Evolutionary conservation across 1,140 invertebrate genomes (phyloP).

Genomic region (Amyelois transitella): DNA sequence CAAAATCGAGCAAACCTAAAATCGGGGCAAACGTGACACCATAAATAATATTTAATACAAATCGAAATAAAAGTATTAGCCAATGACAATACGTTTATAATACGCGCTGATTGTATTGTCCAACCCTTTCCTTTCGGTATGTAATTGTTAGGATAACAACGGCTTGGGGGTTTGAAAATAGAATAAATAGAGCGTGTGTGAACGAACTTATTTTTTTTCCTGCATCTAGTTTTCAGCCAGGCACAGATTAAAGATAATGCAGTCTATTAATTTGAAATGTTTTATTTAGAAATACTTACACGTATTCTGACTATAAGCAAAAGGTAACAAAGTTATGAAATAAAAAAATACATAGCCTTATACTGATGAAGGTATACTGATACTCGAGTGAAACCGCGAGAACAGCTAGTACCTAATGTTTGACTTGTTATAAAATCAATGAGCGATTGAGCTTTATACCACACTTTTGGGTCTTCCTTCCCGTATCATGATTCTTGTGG

Average conservation of each 20-base stretch:
- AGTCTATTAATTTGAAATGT: no score
- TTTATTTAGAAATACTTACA: no score
- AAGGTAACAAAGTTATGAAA: no score
- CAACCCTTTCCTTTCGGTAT: background rate
- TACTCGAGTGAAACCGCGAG: no score
- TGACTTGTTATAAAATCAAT: background rate
- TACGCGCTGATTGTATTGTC: slow-evolving; percentile 2
- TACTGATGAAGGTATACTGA: no score
- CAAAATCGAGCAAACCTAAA: slow-evolving; percentile 1
- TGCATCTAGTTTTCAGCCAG: no score
- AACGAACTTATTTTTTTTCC: no score
- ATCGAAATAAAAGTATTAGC: background rate
- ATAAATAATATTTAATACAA: slow-evolving; percentile 7
- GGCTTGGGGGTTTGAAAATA: background rate
- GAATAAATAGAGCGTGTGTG: background rate
- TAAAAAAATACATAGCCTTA: no score
- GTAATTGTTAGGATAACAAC: slow-evolving; percentile 4
- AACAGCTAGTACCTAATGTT: no score
- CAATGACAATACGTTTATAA: slow-evolving; percentile 1
- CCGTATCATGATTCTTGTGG: background rate
- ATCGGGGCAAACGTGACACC: background rate
- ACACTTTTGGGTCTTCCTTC: background rate
- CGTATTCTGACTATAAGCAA: no score
- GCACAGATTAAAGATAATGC: no score
- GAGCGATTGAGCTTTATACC: background rate